These are phyloP conservation scores for Asarcornis scutulata DNA, from an alignment of 2,113 vertebrate genomes.

Conservation along the genomic window DNA sequence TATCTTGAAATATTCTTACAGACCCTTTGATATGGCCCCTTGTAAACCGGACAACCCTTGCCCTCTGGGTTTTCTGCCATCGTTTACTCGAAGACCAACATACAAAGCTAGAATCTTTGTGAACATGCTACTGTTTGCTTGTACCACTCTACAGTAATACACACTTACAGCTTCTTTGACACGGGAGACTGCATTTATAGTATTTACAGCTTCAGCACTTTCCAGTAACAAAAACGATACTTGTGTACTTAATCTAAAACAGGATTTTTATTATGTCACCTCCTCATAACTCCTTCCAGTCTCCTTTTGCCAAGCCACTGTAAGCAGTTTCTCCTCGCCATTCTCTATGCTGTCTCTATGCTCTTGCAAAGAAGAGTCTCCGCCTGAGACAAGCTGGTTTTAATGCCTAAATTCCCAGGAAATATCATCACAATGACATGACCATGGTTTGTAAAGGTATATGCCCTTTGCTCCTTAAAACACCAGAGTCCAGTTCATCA, in stretches of 20 bases:
- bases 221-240: background rate
- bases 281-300: background rate
- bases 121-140: background rate
- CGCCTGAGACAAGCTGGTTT: background rate
- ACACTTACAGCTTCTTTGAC: background rate
- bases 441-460: background rate
- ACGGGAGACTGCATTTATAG: background rate
- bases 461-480: slow-evolving; percentile 41
- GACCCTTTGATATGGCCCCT: background rate
- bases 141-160: background rate
- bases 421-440: rapidly evolving
- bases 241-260: slow-evolving; percentile 1
- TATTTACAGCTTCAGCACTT: slow-evolving; percentile 30
- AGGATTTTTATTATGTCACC: background rate
- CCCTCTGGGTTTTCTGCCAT: background rate
- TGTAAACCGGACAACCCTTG: background rate
- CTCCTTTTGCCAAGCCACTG: background rate
- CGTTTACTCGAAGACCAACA: background rate
- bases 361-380: background rate
- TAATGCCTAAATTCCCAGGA: background rate
- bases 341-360: background rate
- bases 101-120: slow-evolving; percentile 25
- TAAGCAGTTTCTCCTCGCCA: background rate
- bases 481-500: slow-evolving; percentile 36
- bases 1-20: background rate